phyloP scores from a whole-genome alignment of 2,113 vertebrate species.

The Tachysurus fulvidraco region DNA sequence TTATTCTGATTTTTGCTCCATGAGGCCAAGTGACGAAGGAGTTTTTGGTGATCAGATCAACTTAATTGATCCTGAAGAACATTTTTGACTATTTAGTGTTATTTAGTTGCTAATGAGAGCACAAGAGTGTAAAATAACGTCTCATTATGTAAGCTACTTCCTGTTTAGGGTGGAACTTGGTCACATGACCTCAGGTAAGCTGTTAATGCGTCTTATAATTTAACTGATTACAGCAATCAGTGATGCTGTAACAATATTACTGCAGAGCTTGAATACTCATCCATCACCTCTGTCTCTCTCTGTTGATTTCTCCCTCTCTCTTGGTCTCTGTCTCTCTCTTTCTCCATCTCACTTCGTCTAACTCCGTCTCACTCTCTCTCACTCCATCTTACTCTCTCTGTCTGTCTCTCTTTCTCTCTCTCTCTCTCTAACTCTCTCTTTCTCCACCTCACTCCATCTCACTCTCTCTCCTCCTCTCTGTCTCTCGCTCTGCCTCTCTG shows the following conservation, averaged over 20 bases:
- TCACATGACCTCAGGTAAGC: background rate
- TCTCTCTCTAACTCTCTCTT: background rate
- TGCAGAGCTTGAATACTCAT: background rate
- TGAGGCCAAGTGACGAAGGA: background rate
- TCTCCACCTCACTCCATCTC: background rate
- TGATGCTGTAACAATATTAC: background rate
- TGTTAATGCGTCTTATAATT: background rate
- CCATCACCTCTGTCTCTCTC: background rate
- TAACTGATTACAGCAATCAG: background rate
- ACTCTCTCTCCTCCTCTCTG: background rate
- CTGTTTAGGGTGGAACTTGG: background rate
- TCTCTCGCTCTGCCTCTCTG: background rate
- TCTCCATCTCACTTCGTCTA: background rate
- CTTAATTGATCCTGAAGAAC: background rate
- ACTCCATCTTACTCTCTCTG: background rate
- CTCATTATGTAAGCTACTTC: background rate
- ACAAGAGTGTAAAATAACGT: background rate
- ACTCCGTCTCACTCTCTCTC: background rate
- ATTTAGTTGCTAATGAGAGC: background rate
- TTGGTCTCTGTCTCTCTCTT: background rate
- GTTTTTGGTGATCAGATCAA: background rate
- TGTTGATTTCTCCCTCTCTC: background rate
- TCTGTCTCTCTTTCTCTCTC: background rate
- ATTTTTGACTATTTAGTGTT: background rate
- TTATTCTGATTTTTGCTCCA: background rate